A percentile compares a stretch with the other conserved stretches of the same genome.
Conservation (phyloP, 2,797 vertebrate genomes). For the Cossypha dichroa region DNA sequence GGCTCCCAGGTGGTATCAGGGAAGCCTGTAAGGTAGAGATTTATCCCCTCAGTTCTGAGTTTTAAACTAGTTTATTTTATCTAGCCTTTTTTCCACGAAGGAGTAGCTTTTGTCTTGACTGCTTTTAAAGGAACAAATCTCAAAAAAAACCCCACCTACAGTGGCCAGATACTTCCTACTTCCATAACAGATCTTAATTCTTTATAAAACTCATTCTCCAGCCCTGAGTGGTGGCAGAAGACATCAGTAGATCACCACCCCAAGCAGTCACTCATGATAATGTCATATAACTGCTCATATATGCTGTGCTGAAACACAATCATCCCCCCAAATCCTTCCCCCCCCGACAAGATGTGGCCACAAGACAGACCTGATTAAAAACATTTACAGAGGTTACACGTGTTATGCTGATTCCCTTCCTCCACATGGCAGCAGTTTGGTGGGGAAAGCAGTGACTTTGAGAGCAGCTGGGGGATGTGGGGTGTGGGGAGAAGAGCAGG, state of each 20-base stretch:
- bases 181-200: background rate
- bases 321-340: background rate
- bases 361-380: background rate
- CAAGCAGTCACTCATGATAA: background rate
- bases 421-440: background rate
- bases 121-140: background rate
- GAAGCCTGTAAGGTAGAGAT: background rate
- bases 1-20: background rate
- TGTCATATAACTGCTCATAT: background rate
- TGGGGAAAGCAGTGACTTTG: background rate
- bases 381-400: background rate
- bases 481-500: background rate
- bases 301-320: background rate
- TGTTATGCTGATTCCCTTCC: background rate
- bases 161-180: background rate
- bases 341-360: background rate
- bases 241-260: background rate
- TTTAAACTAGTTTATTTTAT: background rate
- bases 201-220: background rate
- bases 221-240: background rate
- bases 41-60: background rate
- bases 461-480: background rate
- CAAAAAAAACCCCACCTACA: background rate
- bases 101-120: background rate
- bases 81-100: background rate